Evolutionary conservation across 2,797 vertebrate genomes (phyloP).

Genomic region (Poecilia velifera): DNA sequence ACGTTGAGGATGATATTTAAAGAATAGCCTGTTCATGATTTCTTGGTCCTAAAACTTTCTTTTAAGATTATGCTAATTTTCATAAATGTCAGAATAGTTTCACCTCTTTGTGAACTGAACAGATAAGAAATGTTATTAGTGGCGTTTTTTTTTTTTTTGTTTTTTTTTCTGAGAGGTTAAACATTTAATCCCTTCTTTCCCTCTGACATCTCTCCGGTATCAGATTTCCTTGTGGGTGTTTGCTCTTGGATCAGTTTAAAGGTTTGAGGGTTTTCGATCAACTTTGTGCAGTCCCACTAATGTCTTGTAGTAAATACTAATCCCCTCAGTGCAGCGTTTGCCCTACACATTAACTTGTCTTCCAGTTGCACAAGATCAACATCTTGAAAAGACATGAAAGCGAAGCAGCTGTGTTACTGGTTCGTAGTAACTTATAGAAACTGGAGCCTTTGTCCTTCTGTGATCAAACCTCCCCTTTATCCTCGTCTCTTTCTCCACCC

Average conservation of each 20-base stretch:
- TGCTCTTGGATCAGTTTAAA: not conserved
- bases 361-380: not conserved
- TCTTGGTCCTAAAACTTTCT: not conserved
- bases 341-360: not conserved
- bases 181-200: not conserved
- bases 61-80: not conserved
- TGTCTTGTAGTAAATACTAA: not conserved
- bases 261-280: not conserved
- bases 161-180: not conserved
- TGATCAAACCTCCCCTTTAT: constrained; percentile 44
- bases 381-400: not conserved
- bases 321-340: not conserved
- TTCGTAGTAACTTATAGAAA: constrained; percentile 4
- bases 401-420: not conserved
- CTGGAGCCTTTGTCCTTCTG: constrained; percentile 8
- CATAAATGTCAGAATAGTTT: not conserved
- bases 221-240: not conserved
- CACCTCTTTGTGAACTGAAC: not conserved
- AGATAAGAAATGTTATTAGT: not conserved
- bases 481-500: constrained; percentile 59
- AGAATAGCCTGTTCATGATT: not conserved
- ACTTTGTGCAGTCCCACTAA: not conserved
- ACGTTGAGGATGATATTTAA: not conserved
- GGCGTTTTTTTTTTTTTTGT: not conserved
- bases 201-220: not conserved